phyloP scores from a whole-genome alignment of 2,113 vertebrate species.

The Scolopax mira region DNA sequence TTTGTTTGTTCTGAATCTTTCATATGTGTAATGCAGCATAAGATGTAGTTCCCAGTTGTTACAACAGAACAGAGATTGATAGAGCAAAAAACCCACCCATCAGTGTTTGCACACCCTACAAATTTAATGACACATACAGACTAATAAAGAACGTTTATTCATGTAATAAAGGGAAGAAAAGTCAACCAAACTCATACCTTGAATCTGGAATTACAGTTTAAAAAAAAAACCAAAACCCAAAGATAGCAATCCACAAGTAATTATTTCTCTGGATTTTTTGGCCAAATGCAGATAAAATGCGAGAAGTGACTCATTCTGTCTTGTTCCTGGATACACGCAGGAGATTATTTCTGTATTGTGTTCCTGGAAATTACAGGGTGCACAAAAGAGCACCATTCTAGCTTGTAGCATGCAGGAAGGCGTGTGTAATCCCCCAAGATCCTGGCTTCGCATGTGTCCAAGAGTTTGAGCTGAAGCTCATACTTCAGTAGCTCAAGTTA shows the following conservation, averaged over 20 bases:
- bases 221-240: not conserved
- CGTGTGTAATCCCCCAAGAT: not conserved
- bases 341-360: not conserved
- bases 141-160: not conserved
- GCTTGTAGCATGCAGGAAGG: not conserved
- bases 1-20: conserved; percentile 22
- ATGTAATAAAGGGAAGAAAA: not conserved
- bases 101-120: not conserved
- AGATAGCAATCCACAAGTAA: not conserved
- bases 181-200: not conserved
- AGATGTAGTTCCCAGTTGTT: not conserved
- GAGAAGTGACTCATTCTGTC: not conserved
- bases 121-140: not conserved
- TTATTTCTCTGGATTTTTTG: not conserved
- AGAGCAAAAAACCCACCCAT: not conserved
- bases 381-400: not conserved
- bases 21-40: not conserved
- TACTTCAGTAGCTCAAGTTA: no score
- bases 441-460: not conserved
- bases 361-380: not conserved
- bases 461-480: not conserved
- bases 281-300: not conserved
- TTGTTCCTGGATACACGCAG: not conserved
- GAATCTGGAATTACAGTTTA: not conserved
- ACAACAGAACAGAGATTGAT: not conserved